Evolutionary conservation across 1,140 invertebrate species (phyloP).

Genomic region (Drosophila sechellia): DNA sequence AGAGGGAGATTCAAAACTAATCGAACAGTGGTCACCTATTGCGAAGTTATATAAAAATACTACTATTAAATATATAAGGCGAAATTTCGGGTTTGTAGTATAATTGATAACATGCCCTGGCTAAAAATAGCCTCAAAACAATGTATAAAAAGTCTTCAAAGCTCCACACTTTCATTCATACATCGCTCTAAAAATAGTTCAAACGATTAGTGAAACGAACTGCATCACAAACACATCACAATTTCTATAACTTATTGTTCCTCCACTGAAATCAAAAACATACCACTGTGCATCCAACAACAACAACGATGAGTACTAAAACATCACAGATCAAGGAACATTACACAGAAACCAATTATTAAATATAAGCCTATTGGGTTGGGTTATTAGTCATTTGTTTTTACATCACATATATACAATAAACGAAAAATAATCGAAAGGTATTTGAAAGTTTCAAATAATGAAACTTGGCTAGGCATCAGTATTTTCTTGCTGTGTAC

Average conservation of each 20-base stretch:
- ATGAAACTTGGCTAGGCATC: no score
- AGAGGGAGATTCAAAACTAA: constrained; percentile 2
- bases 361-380: background rate
- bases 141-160: background rate
- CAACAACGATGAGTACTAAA: constrained; percentile 25
- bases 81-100: no score
- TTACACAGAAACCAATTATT: background rate
- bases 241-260: constrained; percentile 2
- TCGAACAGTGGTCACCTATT: background rate
- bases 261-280: constrained; percentile 9
- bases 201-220: constrained; percentile 15
- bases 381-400: no score
- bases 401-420: no score
- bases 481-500: background rate
- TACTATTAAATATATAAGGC: background rate
- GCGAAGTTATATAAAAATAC: background rate
- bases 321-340: constrained; percentile 20
- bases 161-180: constrained; percentile 9
- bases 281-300: constrained; percentile 52
- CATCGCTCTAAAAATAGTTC: constrained; percentile 24
- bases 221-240: constrained; percentile 27
- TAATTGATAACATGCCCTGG: no score
- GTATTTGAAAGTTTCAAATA: no score
- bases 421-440: no score
- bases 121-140: constrained; percentile 18